These are phyloP conservation scores for Galemys pyrenaicus DNA, from an alignment of 2,113 vertebrate genomes.

Conservation along the genomic window DNA sequence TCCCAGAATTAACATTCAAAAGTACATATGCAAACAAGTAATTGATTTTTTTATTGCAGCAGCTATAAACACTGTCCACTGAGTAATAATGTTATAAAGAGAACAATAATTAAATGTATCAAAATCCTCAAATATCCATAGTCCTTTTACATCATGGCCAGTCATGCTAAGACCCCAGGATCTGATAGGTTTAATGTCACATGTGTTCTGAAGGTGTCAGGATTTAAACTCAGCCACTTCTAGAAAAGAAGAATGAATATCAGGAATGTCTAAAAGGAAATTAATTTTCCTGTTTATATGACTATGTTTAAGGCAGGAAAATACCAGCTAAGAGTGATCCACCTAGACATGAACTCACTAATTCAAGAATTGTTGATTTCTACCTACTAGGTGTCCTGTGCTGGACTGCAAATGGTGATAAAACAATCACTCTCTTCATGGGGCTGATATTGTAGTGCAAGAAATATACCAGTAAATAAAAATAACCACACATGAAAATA, in stretches of 20 bases:
- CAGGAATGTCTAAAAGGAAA: not conserved
- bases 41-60: not conserved
- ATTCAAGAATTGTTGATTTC: not conserved
- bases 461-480: not conserved
- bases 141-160: not conserved
- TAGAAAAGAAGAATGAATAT: slow-evolving; percentile 7
- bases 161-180: slow-evolving; percentile 12
- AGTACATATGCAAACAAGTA: not conserved
- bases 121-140: slow-evolving; percentile 11
- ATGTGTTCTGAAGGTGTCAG: not conserved
- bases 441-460: not conserved
- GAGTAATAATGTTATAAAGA: slow-evolving; percentile 31
- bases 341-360: not conserved
- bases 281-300: not conserved
- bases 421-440: not conserved
- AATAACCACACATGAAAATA: not conserved
- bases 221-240: slow-evolving; percentile 18
- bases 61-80: not conserved
- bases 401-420: not conserved
- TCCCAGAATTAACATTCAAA: slow-evolving; percentile 40
- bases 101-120: not conserved
- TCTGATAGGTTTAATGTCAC: not conserved
- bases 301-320: not conserved
- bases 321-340: not conserved
- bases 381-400: not conserved